phyloP scores from a whole-genome alignment of 2,113 vertebrate genomes.

The Grammomys dolichurus region DNA sequence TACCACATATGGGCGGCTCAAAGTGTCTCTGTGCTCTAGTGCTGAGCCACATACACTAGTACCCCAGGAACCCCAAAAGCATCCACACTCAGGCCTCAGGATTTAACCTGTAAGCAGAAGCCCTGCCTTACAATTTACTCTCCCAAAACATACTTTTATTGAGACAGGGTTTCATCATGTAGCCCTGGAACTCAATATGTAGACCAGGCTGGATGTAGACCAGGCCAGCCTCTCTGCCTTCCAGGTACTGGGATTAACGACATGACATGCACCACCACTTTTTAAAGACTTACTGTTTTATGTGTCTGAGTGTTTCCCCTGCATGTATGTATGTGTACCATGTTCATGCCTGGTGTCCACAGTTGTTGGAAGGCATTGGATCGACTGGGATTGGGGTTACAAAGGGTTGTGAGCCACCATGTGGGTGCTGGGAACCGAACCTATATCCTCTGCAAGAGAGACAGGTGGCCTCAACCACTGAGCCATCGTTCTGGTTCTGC shows the following conservation, averaged over 20 bases:
- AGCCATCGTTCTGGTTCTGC: background rate
- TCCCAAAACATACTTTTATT: background rate
- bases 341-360: conserved; percentile 4
- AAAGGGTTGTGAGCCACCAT: background rate
- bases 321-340: background rate
- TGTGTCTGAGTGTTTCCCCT: background rate
- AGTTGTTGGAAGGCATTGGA: background rate
- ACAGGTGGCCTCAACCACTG: background rate
- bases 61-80: background rate
- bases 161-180: background rate
- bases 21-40: background rate
- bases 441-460: too few relatives aligned
- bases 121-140: background rate
- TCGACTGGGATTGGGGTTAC: background rate
- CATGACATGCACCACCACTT: fast-evolving
- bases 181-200: background rate
- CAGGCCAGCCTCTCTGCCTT: background rate
- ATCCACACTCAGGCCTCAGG: background rate
- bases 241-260: background rate
- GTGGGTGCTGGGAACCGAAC: background rate
- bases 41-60: background rate
- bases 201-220: background rate
- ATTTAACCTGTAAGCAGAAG: background rate
- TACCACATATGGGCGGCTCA: background rate
- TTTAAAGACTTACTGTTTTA: background rate